These are phyloP conservation scores for Sakesphorus luctuosus DNA, from an alignment of 2,113 vertebrate genomes.

Conservation along the genomic window DNA sequence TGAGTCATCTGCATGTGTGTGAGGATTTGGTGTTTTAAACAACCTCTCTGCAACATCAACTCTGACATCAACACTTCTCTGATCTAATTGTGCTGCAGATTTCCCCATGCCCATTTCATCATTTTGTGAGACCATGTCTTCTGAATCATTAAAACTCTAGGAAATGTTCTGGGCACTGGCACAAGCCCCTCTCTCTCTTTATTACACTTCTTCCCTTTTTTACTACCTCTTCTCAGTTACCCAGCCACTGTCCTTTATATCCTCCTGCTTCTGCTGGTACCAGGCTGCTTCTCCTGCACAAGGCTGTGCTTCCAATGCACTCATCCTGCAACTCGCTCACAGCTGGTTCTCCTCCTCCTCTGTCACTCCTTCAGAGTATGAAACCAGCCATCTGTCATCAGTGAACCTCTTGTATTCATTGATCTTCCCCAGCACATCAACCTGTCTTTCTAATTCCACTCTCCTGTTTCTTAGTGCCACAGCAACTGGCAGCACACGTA, in stretches of 20 bases:
- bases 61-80: slow-evolving; percentile 30
- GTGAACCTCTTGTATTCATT: slow-evolving; percentile 63
- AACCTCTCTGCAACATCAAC: slow-evolving; percentile 33
- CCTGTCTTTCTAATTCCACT: slow-evolving; percentile 17
- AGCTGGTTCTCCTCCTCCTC: slow-evolving; percentile 72
- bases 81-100: slow-evolving; percentile 20
- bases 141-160: slow-evolving; percentile 36
- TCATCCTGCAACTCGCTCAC: slow-evolving; percentile 59
- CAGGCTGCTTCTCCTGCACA: background rate
- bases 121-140: background rate
- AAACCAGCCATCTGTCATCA: slow-evolving; percentile 69
- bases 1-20: background rate
- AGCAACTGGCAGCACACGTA: background rate
- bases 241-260: background rate
- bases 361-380: slow-evolving; percentile 61
- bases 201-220: slow-evolving; percentile 37
- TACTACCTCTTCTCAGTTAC: slow-evolving; percentile 34
- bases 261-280: slow-evolving; percentile 38
- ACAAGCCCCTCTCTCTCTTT: background rate
- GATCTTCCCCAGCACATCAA: slow-evolving; percentile 59
- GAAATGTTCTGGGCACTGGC: background rate
- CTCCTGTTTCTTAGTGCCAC: slow-evolving; percentile 8
- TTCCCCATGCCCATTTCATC: background rate
- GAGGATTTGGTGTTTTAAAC: slow-evolving; percentile 20
- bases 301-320: slow-evolving; percentile 31